Evolutionary conservation across 2,797 vertebrate genomes (phyloP), one percentile per base, ranked within the genome.

Genomic region (Lates japonicus): DNA sequence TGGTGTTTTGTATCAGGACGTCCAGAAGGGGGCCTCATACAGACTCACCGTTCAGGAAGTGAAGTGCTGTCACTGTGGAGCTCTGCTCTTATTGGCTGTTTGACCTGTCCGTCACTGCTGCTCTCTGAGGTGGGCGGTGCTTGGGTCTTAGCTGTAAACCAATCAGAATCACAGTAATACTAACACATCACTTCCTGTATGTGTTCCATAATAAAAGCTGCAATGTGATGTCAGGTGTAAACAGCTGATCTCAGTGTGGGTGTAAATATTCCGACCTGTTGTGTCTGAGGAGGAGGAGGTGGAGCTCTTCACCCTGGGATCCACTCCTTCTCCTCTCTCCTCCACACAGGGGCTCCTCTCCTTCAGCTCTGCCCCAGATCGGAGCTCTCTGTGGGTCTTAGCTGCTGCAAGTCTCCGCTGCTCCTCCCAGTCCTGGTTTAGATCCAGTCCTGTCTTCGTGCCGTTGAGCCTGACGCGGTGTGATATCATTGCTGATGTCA

Each of bases 1-100:
- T 9, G 20, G 20, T 17, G n/a, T 29, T 16, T 7, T 13, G 35
- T 41, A n/a, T 42, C 22, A 16, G 12, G 49, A 54, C 25, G 17
- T 74, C 13, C 25, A 46, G 9, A 39, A 35, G 19, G 6, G 6
- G 3, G 25, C 0, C 0, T 33, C 7, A 13, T 5, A 22, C 35
- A 58, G 4, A 57, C 61, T 94, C 78, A 95, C 95, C 52, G 68
- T 52, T 76, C 78, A 77, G 85, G 74, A 74, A 60, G 72, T 13
- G 84, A 74, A n/a, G 63, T 13, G 1, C 72, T 51, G 1, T 89
- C 72, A 29, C 33, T 66, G n/a, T 79, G 83, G 19, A 57, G 60
- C 76, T 90, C 86, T 17, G 62, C 62, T 84, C 66, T 90, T 31
- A 92, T 61, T 85, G 90, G 82, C 39, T 87, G 83, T 74, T 65